phyloP scores from a whole-genome alignment of 35 echinoderm and acorn worm species.

The Acanthaster planci region DNA sequence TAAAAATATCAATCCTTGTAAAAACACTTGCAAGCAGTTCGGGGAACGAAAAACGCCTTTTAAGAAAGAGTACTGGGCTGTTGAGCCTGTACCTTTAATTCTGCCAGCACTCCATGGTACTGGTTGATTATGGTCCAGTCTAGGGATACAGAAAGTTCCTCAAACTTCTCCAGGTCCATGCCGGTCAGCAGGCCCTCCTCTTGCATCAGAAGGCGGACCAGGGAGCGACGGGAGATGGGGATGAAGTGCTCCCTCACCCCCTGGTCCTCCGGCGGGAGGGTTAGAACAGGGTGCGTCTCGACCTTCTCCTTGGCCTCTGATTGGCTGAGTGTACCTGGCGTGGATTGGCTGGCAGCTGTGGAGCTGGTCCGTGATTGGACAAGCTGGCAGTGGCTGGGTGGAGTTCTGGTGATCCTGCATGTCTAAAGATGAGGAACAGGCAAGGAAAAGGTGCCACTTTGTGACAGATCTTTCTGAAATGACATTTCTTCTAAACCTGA shows the following conservation, averaged over 20 bases:
- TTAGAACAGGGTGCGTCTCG: slow-evolving; percentile 61
- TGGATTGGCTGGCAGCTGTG: neutral
- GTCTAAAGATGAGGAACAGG: neutral
- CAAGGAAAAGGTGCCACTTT: neutral
- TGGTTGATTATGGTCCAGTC: slow-evolving; percentile 85
- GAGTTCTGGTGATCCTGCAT: neutral
- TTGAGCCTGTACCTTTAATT: slow-evolving; percentile 73
- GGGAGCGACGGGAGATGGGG: slow-evolving; percentile 83
- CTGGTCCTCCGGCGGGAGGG: slow-evolving; percentile 67
- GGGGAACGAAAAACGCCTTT: no score
- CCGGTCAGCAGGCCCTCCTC: slow-evolving; percentile 73
- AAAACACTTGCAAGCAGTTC: no score
- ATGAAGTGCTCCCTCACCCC: slow-evolving; percentile 82
- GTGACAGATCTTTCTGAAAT: no score
- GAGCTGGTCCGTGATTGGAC: neutral
- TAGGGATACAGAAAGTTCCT: slow-evolving; percentile 79
- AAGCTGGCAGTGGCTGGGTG: neutral
- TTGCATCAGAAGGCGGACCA: slow-evolving; percentile 80
- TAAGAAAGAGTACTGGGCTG: no score
- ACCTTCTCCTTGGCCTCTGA: slow-evolving; percentile 30
- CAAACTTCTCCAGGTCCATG: slow-evolving; percentile 63
- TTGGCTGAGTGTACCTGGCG: slow-evolving; percentile 1
- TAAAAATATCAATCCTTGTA: no score
- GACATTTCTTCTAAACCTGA: no score
- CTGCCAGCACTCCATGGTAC: slow-evolving; percentile 83